A percentile compares a stretch with the other conserved stretches of the same genome.
Conservation (phyloP, 1,140 invertebrate species). For the Hylaeus anthracinus region DNA sequence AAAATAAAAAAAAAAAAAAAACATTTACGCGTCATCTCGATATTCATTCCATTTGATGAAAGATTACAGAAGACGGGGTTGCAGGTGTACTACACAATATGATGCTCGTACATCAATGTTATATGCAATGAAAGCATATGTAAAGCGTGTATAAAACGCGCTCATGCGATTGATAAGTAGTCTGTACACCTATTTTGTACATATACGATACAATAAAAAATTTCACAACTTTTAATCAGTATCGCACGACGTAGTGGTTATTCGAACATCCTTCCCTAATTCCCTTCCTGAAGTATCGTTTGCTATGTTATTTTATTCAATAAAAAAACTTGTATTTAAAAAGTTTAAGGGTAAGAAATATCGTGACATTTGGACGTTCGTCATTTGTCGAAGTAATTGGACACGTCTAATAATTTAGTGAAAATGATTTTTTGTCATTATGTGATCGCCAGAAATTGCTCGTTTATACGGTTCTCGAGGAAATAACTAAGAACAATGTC, state of each 20-base stretch:
- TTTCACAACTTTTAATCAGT: conserved; percentile 73
- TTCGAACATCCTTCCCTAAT: conserved; percentile 20
- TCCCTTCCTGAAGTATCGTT: neutral
- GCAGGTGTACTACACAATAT: conserved; percentile 66
- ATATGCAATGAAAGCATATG: conserved; percentile 60
- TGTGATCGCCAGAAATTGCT: conserved; percentile 29
- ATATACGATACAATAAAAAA: conserved; percentile 79
- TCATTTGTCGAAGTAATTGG: conserved; percentile 14
- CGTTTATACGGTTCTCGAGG: neutral
- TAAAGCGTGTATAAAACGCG: conserved; percentile 64
- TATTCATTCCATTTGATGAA: conserved; percentile 75
- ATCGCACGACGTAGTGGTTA: conserved; percentile 56
- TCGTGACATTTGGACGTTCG: neutral
- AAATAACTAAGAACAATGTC: conserved; percentile 7
- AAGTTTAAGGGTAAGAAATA: neutral
- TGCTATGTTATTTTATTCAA: neutral
- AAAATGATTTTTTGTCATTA: conserved; percentile 30
- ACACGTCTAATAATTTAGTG: conserved; percentile 9
- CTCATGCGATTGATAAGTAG: conserved; percentile 75
- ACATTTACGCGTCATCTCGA: conserved; percentile 59
- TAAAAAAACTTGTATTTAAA: neutral
- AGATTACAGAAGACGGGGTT: conserved; percentile 61
- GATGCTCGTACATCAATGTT: conserved; percentile 62
- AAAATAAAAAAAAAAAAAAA: conserved; percentile 32
- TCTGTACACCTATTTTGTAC: conserved; percentile 81